Percentiles rank a stretch among this genome's conserved stretches.
Conservation (phyloP, 1,140 invertebrate species). For the Tetramorium alpestre region DNA sequence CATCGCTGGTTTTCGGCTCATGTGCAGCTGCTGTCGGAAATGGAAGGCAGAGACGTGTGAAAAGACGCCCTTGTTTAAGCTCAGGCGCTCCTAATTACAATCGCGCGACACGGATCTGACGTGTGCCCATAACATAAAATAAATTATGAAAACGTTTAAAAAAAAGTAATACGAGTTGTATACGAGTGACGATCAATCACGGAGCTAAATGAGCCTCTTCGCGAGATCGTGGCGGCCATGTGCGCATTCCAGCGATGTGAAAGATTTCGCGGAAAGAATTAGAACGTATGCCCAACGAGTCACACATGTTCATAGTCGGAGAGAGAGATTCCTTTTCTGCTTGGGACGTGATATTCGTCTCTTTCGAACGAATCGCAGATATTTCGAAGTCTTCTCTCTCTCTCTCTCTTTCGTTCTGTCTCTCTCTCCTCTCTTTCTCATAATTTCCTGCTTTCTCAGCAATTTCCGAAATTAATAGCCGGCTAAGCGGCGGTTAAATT, state of each 20-base stretch:
- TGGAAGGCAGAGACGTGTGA: neutral
- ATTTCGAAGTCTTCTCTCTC: slow-evolving; percentile 31
- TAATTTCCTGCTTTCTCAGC: slow-evolving; percentile 82
- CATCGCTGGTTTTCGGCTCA: slow-evolving; percentile 1
- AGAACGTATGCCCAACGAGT: slow-evolving; percentile 30
- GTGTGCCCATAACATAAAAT: slow-evolving; percentile 18
- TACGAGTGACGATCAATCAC: slow-evolving; percentile 33
- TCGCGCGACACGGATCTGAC: neutral
- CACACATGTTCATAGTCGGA: slow-evolving; percentile 18
- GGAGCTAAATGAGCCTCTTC: slow-evolving; percentile 1
- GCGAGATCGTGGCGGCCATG: slow-evolving; percentile 28
- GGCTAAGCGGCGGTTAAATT: slow-evolving; percentile 84
- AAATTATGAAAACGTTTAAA: slow-evolving; percentile 24
- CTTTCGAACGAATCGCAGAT: slow-evolving; percentile 27
- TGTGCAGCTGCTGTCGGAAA: neutral
- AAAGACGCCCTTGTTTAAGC: slow-evolving; percentile 1
- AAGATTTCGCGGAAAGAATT: slow-evolving; percentile 47
- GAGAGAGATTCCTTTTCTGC: slow-evolving; percentile 26
- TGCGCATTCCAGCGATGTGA: slow-evolving; percentile 16
- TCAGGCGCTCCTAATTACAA: slow-evolving; percentile 9
- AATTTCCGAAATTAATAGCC: slow-evolving; percentile 84
- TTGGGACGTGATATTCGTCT: slow-evolving; percentile 17
- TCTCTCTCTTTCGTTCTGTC: slow-evolving; percentile 32
- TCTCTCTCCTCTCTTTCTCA: slow-evolving; percentile 27
- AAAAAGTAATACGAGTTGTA: neutral